Evolutionary conservation across 2,888 invertebrate species (phyloP).

Genomic region (Drosophila parthenogenetica): DNA sequence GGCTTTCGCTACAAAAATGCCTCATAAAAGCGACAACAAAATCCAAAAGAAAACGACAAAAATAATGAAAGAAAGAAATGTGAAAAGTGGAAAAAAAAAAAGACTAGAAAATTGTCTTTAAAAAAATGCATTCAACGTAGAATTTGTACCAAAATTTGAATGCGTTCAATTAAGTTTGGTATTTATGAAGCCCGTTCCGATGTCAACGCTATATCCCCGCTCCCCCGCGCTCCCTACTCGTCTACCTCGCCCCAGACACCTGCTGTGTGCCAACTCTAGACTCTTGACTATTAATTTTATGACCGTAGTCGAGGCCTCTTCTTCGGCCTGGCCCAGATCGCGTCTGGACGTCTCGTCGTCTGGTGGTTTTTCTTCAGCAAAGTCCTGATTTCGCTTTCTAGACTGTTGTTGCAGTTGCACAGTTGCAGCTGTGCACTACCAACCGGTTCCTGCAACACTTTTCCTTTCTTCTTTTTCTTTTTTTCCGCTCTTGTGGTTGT

Average conservation of each 20-base stretch:
- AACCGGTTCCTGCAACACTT: constrained; percentile 73
- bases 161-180: constrained; percentile 72
- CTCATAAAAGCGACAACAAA: constrained; percentile 70
- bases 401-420: constrained; percentile 3
- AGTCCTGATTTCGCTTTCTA: constrained; percentile 79
- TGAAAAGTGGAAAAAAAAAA: constrained; percentile 19
- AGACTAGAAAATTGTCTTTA: constrained; percentile 50
- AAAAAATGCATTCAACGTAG: constrained; percentile 60
- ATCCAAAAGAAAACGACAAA: constrained; percentile 35
- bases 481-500: neutral
- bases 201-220: constrained; percentile 22
- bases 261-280: constrained; percentile 54
- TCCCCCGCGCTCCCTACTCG: neutral
- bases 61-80: constrained; percentile 16
- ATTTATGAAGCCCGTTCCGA: constrained; percentile 62
- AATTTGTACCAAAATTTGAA: constrained; percentile 71
- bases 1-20: constrained; percentile 81
- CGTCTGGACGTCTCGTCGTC: constrained; percentile 25
- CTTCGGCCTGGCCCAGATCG: constrained; percentile 56
- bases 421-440: constrained; percentile 50
- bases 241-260: constrained; percentile 40
- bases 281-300: constrained; percentile 49
- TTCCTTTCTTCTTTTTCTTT: constrained; percentile 73
- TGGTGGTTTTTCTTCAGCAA: constrained; percentile 35
- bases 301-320: constrained; percentile 36